These are phyloP conservation scores for Lethrus apterus DNA, from an alignment of 1,140 invertebrate species.

Conservation along the genomic window DNA sequence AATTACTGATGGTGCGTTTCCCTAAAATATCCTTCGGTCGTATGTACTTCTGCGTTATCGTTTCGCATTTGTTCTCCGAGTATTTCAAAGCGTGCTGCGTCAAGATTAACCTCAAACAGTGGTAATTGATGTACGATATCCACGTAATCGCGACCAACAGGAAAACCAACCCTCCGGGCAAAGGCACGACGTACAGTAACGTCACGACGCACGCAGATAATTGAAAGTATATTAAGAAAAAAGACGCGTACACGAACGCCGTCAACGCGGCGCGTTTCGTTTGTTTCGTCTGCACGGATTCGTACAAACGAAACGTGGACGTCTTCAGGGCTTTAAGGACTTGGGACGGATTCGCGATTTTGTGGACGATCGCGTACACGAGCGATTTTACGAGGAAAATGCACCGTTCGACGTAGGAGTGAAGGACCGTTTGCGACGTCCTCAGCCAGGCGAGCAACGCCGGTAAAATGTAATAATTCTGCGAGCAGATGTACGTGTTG, in stretches of 20 bases:
- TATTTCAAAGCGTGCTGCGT: background rate
- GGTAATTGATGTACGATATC: slow-evolving; percentile 3
- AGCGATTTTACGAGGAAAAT: slow-evolving; percentile 29
- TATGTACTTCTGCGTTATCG: background rate
- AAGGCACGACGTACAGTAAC: slow-evolving; percentile 9
- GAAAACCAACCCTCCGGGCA: slow-evolving; percentile 21
- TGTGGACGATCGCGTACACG: slow-evolving; percentile 18
- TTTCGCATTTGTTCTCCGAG: background rate
- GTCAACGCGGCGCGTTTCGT: slow-evolving; percentile 9
- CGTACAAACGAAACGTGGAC: too few relatives aligned
- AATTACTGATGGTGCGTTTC: slow-evolving; percentile 3
- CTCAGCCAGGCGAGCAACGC: slow-evolving; percentile 32
- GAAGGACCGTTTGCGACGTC: slow-evolving; percentile 26
- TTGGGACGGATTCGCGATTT: too few relatives aligned
- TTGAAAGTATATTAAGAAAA: slow-evolving; percentile 16
- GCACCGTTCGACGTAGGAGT: slow-evolving; percentile 24
- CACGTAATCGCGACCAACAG: slow-evolving; percentile 10
- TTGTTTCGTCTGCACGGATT: too few relatives aligned
- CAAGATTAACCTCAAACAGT: slow-evolving; percentile 5
- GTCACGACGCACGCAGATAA: slow-evolving; percentile 14
- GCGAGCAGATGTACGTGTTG: slow-evolving; percentile 36
- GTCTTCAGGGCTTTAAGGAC: too few relatives aligned
- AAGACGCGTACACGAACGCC: slow-evolving; percentile 14
- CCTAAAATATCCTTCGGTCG: slow-evolving; percentile 2
- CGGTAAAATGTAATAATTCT: slow-evolving; percentile 33